Evolutionary conservation across 2,797 vertebrate genomes (phyloP), one percentile per base, ranked within the genome.

Genomic region (Trachops cirrhosus): DNA sequence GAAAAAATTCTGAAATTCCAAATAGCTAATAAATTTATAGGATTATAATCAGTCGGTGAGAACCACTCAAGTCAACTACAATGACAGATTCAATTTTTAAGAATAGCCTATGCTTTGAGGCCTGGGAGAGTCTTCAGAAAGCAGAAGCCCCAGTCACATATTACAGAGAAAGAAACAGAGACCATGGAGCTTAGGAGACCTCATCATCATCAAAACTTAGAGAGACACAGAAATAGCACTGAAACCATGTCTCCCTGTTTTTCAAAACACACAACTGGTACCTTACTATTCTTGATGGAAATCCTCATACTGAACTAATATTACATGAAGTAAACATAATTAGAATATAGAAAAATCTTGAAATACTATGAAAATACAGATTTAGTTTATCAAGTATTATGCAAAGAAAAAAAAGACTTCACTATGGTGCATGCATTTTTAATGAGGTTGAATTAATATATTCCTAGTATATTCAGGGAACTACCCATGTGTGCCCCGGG

Each of bases 1-100:
- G 54, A 50, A 68, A 11, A 86, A 75, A 96, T 44, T 26, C 77
- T 62, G 52, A 95, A 97, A 96, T 68, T 96, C 93, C 67, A 95
- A 94, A 62, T 14, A 71, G 62, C 22, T 83, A 54, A 86, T 71
- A 16, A 32, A 71, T 91, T 74, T 34, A 78, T 74, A 92, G 64
- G 74, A 89, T 48, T 3, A 2, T 34, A 70, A 80, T 89, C 22
- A 57, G 50, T 10, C 83, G 67, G 34, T 16, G 41, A 67, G 24
- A 78, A 32, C 24, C n/a, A 12, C 8, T 9, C 59, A 83, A 67
- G 67, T 39, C 70, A 73, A 48, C 62, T 48, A 10, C 6, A 34
- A 68, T 1, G 1, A 21, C 0, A 22, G n/a, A 67, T 67, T 80
- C 54, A 62, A 62, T 16, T 44, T 46, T 41, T 68, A 71, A 54